phyloP scores from a whole-genome alignment of 1,140 invertebrate species.

The Chironomus striatipennis region DNA sequence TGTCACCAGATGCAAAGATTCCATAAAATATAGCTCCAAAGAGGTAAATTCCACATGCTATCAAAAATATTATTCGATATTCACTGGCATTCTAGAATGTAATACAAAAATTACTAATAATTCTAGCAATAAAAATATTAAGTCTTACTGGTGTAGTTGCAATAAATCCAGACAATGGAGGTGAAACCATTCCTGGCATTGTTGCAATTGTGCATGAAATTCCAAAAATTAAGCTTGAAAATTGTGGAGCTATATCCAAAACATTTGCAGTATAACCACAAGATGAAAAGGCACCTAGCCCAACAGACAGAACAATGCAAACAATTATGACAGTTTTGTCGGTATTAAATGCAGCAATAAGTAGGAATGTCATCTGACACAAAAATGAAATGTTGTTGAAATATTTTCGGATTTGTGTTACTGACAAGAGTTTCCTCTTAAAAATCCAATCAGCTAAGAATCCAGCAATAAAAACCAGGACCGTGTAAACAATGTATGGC shows the following conservation, averaged over 20 bases:
- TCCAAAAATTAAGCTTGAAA: constrained; percentile 70
- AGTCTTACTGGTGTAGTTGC: not conserved
- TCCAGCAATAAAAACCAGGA: constrained; percentile 51
- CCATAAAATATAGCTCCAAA: not conserved
- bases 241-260: constrained; percentile 69
- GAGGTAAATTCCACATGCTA: not conserved
- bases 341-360: constrained; percentile 53
- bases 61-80: not conserved
- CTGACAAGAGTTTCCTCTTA: constrained; percentile 42
- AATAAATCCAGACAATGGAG: constrained; percentile 52
- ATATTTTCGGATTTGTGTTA: constrained; percentile 50
- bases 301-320: constrained; percentile 69
- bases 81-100: not conserved
- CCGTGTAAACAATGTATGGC: constrained; percentile 63
- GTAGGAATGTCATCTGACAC: constrained; percentile 64
- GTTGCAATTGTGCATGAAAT: constrained; percentile 75
- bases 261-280: constrained; percentile 74
- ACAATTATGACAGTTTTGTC: constrained; percentile 51
- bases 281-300: constrained; percentile 75
- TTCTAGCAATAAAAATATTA: no score
- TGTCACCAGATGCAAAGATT: constrained; percentile 43
- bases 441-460: constrained; percentile 48
- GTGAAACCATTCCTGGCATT: constrained; percentile 71
- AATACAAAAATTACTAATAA: no score
- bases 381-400: constrained; percentile 66